Evolutionary conservation across 2,888 invertebrate genomes (phyloP), one percentile per base, ranked within the genome.

Genomic region (Drosophila hawaiiensis): DNA sequence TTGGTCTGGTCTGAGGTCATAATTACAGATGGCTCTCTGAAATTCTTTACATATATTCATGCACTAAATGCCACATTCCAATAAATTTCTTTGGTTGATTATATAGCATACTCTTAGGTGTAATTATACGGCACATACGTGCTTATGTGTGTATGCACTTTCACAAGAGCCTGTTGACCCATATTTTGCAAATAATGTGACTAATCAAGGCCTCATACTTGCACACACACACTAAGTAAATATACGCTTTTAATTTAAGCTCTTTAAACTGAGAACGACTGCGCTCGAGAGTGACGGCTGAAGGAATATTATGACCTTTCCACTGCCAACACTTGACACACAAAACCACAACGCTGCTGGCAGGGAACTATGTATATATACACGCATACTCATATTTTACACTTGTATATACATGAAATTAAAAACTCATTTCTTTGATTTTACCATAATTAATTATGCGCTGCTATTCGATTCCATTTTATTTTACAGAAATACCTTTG

Each of bases 401-500:
- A 63, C 49, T 29, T 61, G 41, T 25, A 53, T n/a, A 52, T 49
- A 64, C 39, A 64, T 80, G 80, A 82, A 83, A 80, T 83, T 72
- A 80, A 80, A 83, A 83, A 80, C 76, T 80, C 80, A 68, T 79
- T 79, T 67, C 33, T 53, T 65, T 73, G 64, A 79, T 78, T 80
- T 83, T 66, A 43, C 47, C 63, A 83, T 90, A 89, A 84, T 90
- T 90, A 90, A 84, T 90, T 85, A 90, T 90, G 75, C 75, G 68
- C 72, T 80, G 77, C 73, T 83, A 78, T 89, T 73, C 68, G 77
- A 78, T 82, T 85, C 66, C 72, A 80, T 76, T 75, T 70, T 78
- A 31, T 68, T 68, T 73, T 95, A 78, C 95, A 97, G 97, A 97
- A 95, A 97, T 97, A 92, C 97, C 97, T 64, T 96, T 97, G 95